Percentiles rank a stretch among this genome's conserved stretches.
Conservation (phyloP, 2,113 vertebrate genomes). For the Galeopterus variegatus region DNA sequence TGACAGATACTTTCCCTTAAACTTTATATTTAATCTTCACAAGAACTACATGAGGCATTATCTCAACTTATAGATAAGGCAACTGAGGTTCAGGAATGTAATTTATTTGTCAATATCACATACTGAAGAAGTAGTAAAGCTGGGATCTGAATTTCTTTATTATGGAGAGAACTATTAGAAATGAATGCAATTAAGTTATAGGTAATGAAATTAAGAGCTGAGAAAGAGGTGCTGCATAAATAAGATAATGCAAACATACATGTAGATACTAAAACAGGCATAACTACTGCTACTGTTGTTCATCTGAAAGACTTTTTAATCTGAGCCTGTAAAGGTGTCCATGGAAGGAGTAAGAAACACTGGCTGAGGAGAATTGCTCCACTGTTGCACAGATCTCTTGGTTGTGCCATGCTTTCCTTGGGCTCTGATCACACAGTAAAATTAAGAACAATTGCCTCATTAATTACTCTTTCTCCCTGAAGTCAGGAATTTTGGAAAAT, state of each 20-base stretch:
- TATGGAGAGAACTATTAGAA: constrained; percentile 23
- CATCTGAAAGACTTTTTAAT: constrained; percentile 14
- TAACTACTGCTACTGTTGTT: not conserved
- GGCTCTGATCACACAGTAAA: not conserved
- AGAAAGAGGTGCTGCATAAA: not conserved
- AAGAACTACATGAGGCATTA: not conserved
- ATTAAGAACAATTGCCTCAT: constrained; percentile 60
- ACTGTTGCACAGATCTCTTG: not conserved
- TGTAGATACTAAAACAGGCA: not conserved
- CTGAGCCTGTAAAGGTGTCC: not conserved
- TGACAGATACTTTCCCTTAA: not conserved
- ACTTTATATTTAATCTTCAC: constrained; percentile 31
- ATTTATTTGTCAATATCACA: constrained; percentile 8
- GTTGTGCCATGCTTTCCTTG: not conserved
- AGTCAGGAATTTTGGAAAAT: constrained; percentile 63
- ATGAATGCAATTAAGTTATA: not conserved
- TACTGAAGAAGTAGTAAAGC: not conserved
- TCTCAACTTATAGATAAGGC: constrained; percentile 16
- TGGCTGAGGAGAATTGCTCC: not conserved
- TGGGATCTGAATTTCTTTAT: not conserved
- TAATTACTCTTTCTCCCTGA: constrained; percentile 65
- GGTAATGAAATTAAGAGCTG: not conserved
- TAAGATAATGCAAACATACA: not conserved
- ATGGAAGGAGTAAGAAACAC: not conserved
- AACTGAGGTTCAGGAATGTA: not conserved